Evolutionary conservation across 2,797 vertebrate species (phyloP).

Genomic region (Hemibagrus guttatus): DNA sequence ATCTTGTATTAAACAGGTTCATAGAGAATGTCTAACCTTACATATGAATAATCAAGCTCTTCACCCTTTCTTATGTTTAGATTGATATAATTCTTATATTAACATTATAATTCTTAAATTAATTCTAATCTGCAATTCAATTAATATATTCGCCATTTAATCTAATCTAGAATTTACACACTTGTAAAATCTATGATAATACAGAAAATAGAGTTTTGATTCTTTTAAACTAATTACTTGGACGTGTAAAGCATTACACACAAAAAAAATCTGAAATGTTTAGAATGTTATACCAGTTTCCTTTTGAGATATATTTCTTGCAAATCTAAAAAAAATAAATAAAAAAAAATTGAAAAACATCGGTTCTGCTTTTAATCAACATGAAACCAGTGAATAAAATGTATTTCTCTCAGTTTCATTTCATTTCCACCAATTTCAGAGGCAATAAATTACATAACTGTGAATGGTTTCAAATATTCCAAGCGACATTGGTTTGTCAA

Average conservation of each 20-base stretch:
- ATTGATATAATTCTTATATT: neutral
- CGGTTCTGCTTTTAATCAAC: neutral
- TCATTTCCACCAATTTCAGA: neutral
- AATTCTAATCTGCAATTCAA: too few relatives aligned
- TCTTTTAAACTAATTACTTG: neutral
- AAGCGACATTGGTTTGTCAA: neutral
- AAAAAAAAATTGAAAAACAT: neutral
- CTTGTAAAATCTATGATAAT: neutral
- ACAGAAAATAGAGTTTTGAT: neutral
- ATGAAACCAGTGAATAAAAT: neutral
- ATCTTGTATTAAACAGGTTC: neutral
- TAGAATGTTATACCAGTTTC: neutral
- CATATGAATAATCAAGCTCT: neutral
- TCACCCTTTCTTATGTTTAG: neutral
- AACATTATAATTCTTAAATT: too few relatives aligned
- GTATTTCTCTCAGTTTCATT: neutral
- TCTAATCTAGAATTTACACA: neutral
- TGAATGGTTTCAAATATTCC: neutral
- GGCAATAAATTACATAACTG: neutral
- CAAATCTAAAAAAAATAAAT: too few relatives aligned
- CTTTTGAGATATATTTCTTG: too few relatives aligned
- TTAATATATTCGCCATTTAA: too few relatives aligned
- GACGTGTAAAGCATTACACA: too few relatives aligned
- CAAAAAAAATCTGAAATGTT: too few relatives aligned
- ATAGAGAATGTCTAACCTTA: neutral